phyloP scores from a whole-genome alignment of 1,140 invertebrate species.

The Microplitis mediator region DNA sequence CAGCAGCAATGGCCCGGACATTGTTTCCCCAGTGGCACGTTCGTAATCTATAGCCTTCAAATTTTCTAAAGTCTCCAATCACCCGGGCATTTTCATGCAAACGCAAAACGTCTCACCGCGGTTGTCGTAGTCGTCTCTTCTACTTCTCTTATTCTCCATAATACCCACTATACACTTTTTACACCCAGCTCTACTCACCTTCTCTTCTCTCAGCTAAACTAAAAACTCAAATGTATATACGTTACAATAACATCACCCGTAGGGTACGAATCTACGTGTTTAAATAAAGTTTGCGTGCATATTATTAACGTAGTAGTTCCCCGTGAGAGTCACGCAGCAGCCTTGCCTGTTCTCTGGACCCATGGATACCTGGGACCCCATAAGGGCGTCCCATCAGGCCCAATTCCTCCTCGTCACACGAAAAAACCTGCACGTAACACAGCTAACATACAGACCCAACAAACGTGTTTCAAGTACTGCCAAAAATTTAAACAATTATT shows the following conservation, averaged over 20 bases:
- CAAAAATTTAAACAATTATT: no score
- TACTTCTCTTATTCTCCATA: not conserved
- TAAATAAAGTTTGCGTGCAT: constrained; percentile 38
- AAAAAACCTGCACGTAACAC: not conserved
- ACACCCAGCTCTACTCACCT: not conserved
- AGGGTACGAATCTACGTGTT: constrained; percentile 33
- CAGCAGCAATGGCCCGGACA: constrained; percentile 2
- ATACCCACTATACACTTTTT: constrained; percentile 12
- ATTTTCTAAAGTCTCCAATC: constrained; percentile 41
- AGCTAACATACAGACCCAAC: no score
- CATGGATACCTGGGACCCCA: constrained; percentile 11
- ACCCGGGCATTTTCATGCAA: constrained; percentile 39
- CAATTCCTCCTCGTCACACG: not conserved
- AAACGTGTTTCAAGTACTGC: no score
- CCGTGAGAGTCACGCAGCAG: constrained; percentile 26
- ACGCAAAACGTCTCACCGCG: constrained; percentile 21
- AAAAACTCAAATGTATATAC: not conserved
- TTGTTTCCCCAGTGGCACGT: constrained; percentile 27
- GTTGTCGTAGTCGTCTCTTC: not conserved
- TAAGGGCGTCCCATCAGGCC: not conserved
- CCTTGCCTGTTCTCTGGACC: constrained; percentile 2
- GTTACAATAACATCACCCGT: constrained; percentile 34
- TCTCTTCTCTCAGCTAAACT: not conserved
- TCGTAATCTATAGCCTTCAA: constrained; percentile 37
- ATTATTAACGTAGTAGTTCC: constrained; percentile 31